Percentiles rank a stretch among this genome's conserved stretches.
These are phyloP conservation scores for Ciona savignyi DNA, from an alignment of 23 tunicate genomes.

Conservation along the genomic window DNA sequence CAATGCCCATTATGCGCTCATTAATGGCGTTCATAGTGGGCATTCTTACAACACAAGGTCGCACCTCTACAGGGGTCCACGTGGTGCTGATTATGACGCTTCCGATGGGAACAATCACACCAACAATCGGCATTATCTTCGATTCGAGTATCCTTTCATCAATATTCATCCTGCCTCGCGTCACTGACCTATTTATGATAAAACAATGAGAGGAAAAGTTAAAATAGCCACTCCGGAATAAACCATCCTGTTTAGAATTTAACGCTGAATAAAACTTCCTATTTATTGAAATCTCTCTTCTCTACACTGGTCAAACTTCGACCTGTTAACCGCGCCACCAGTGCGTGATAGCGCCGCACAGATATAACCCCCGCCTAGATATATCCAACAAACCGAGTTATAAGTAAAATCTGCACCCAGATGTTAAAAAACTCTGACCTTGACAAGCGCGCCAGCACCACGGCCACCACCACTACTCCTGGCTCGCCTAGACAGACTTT, in stretches of 20 bases:
- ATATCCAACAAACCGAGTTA: too few relatives aligned
- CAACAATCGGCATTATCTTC: not conserved
- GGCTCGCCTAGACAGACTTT: too few relatives aligned
- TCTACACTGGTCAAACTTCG: too few relatives aligned
- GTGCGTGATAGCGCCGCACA: too few relatives aligned
- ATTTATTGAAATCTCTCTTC: too few relatives aligned
- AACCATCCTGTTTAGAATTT: not conserved
- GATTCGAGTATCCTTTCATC: too few relatives aligned
- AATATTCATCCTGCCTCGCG: not conserved
- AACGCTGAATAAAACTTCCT: not conserved
- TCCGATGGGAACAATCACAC: constrained; percentile 1
- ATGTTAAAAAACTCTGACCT: too few relatives aligned
- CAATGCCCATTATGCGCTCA: not conserved
- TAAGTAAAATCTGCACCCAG: too few relatives aligned
- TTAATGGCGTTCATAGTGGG: not conserved
- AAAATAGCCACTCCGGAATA: not conserved
- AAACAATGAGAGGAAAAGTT: not conserved
- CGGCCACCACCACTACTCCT: too few relatives aligned
- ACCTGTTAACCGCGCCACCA: too few relatives aligned
- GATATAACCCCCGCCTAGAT: too few relatives aligned
- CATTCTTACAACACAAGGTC: not conserved
- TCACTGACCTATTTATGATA: not conserved
- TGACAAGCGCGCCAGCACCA: too few relatives aligned
- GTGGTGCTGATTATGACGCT: not conserved
- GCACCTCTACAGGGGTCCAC: not conserved